Conservation (phyloP, 2,888 invertebrate genomes). For the Euplexia lucipara region DNA sequence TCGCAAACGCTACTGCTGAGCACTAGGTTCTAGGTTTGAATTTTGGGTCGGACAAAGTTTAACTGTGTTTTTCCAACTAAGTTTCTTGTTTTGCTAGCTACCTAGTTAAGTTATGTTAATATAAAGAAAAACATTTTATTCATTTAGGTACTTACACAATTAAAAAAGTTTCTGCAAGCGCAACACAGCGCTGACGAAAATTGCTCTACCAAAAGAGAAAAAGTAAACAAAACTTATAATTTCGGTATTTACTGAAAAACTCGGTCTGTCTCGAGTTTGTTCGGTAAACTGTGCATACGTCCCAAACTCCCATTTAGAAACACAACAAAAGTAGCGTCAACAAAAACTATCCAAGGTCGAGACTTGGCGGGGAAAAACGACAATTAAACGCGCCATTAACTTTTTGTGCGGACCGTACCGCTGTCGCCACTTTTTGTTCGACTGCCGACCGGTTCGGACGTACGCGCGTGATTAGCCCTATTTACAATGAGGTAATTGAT, state of each 20-base stretch:
- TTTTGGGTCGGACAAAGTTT: background rate
- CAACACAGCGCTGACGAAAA: background rate
- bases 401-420: conserved; percentile 70
- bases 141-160: background rate
- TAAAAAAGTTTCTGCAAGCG: background rate
- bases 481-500: conserved; percentile 54
- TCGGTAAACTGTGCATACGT: conserved; percentile 13
- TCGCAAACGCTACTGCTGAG: too few species aligned
- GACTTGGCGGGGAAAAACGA: conserved; percentile 69
- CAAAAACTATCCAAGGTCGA: conserved; percentile 69
- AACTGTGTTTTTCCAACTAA: background rate
- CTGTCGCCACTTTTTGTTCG: conserved; percentile 58
- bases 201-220: conserved; percentile 4
- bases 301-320: conserved; percentile 41
- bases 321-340: conserved; percentile 59
- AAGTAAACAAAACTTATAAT: conserved; percentile 33
- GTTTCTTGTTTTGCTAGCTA: background rate
- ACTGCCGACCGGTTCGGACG: conserved; percentile 16
- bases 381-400: conserved; percentile 74
- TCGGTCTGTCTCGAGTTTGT: conserved; percentile 20
- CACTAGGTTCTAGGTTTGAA: too few species aligned
- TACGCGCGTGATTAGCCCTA: conserved; percentile 43
- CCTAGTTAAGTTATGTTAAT: background rate
- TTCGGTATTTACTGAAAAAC: conserved; percentile 27
- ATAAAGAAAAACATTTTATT: conserved; percentile 15